Evolutionary conservation across 2,113 vertebrate species (phyloP), one percentile per base, ranked within the genome.

Genomic region (Corydoras maculifer): DNA sequence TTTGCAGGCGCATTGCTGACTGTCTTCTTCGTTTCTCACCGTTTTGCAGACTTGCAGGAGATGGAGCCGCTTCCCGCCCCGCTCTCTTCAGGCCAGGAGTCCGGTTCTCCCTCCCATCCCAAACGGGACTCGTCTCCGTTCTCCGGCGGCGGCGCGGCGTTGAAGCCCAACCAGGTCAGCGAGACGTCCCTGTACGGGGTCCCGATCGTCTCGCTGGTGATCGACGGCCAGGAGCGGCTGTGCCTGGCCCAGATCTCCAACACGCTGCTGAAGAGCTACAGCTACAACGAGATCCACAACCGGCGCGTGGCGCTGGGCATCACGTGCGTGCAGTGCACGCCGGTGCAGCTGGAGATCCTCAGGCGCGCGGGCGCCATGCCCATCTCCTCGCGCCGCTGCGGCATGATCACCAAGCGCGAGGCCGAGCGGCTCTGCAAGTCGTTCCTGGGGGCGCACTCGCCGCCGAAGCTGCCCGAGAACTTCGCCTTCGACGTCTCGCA

Each of bases 91-190:
- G 93, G 91, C 78, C 91, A 92, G 81, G 96, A 97, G 75, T 82
- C 89, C 87, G 90, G 87, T 87, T 92, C 94, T 77, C 92, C 94
- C 70, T 92, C 95, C 63, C 89, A 82, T 81, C 90, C 90, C 9
- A 95, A 97, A 84, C 92, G 92, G 80, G 93, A 94, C 83, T 83
- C 92, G 62, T 91, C 90, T 83, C 81, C 83, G 68, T 95, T 94
- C 83, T 87, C 93, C 18, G 83, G 90, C 74, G 85, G 90, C 86
- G 86, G 85, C 84, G n/a, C 35, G 7, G 4, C 92, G 75, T 90
- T 97, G 73, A 98, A 96, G 75, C 93, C 96, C 29, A 98, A 98
- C 86, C 93, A 96, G 82, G 95, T 98, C 83, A 94, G 94, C 31
- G 94, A 98, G 89, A 93, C 94, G 48, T 91, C 91, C 9, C 86